Evolutionary conservation across 1,140 invertebrate genomes (phyloP), one percentile per base, ranked within the genome.

Genomic region (Pachyrhynchus sulphureomaculatus): DNA sequence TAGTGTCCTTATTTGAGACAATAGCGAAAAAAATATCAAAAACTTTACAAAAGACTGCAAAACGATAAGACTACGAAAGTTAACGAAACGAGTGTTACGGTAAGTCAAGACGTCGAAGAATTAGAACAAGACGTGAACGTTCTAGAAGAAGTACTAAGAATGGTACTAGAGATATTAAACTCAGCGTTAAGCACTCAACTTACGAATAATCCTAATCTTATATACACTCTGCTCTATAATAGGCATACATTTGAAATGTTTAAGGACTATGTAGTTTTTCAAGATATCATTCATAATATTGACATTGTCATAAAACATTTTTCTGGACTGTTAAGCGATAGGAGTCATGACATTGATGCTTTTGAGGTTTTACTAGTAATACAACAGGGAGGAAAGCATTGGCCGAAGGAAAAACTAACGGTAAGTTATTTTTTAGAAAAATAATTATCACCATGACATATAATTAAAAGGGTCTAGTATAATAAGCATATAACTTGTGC

Each of bases 141-240:
- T n/a, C 80, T 99, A 18, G 96, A 99, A 80, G 96, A 99, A 81
- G 95, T 99, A 2, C 80, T 99, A 20, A 80, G 94, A 23, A 97
- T 98, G 92, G 86, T 98, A 0, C 76, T 98, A 52, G 96, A 98
- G 82, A 98, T 98, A 41, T 84, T 98, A 41, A 98, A 99, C 78
- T 97, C 95, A 20, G 91, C 90, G 72, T 80, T 98, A 37, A 88
- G 89, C 0, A 86, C 91, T 77, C 92, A 96, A 68, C 80, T 99
- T 26, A 82, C 86, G 2, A 86, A 92, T 72, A 99, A 99, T 80
- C 86, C 93, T 5, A 94, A 99, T 80, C 82, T 99, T 60, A 87
- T 99, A 32, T 99, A 99, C 75, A 93, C 95, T 1, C 79, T 99
- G 49, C 81, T 99, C 1, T 98, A 99, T 76, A 96, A 98, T 73